Evolutionary conservation across 2,888 invertebrate genomes (phyloP).

Genomic region (Melanotus villosus): DNA sequence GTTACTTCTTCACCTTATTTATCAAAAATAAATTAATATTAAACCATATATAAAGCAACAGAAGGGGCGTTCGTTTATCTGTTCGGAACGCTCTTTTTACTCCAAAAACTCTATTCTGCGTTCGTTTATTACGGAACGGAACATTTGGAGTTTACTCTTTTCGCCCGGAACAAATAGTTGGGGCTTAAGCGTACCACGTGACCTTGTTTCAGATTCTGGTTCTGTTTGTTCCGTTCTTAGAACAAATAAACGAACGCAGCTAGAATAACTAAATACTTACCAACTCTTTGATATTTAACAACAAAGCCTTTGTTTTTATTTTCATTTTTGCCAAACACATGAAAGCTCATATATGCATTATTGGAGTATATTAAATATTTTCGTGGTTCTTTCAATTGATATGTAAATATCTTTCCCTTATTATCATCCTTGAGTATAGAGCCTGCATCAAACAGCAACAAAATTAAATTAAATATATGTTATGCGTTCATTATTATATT

Average conservation of each 20-base stretch:
- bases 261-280: conserved; percentile 80
- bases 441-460: conserved; percentile 27
- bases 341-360: conserved; percentile 28
- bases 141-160: no score
- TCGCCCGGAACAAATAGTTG: no score
- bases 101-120: no score
- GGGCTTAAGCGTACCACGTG: no score
- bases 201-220: no score
- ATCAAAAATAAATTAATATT: neutral
- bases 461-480: no score
- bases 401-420: conserved; percentile 44
- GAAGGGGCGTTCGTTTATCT: no score
- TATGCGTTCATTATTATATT: neutral
- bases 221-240: no score
- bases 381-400: conserved; percentile 27
- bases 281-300: conserved; percentile 34
- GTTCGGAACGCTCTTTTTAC: no score
- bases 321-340: conserved; percentile 77
- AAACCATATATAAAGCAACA: neutral
- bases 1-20: conserved; percentile 35
- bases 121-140: no score
- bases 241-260: no score
- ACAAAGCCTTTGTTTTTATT: conserved; percentile 92
- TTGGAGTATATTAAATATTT: conserved; percentile 39
- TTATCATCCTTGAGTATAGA: conserved; percentile 27